Evolutionary conservation across 1,140 invertebrate genomes (phyloP).

Genomic region (Pseudachorutes palmiensis): DNA sequence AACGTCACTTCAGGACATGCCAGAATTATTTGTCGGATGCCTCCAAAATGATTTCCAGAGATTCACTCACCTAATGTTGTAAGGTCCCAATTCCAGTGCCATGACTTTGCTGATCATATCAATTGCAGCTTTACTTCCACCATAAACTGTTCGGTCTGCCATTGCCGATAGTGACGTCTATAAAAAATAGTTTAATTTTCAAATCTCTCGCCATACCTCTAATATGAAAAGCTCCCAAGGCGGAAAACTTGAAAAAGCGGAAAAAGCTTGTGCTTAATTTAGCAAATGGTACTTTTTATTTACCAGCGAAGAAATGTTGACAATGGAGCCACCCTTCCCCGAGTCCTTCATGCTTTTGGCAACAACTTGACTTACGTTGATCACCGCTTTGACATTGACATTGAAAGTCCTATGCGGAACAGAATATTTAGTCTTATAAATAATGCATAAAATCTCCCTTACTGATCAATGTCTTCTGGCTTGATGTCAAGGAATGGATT

Average conservation of each 20-base stretch:
- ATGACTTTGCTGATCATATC: conserved; percentile 58
- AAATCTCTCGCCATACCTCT: too few species aligned
- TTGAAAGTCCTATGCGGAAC: conserved; percentile 56
- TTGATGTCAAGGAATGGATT: conserved; percentile 56
- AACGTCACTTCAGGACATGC: too few species aligned
- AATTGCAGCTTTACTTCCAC: conserved; percentile 54
- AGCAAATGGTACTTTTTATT: too few species aligned
- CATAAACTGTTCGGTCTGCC: conserved; percentile 66
- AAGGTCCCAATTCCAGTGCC: conserved; percentile 74
- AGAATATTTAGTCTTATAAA: neutral
- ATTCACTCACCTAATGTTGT: conserved; percentile 72
- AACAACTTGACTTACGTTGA: conserved; percentile 74
- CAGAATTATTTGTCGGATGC: too few species aligned
- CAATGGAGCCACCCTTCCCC: conserved; percentile 67
- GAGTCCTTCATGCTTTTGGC: conserved; percentile 63
- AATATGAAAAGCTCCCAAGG: too few species aligned
- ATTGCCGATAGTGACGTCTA: conserved; percentile 55
- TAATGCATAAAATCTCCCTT: conserved; percentile 40
- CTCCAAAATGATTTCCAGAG: too few species aligned
- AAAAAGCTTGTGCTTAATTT: too few species aligned
- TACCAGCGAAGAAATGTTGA: conserved; percentile 79
- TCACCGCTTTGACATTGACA: conserved; percentile 73
- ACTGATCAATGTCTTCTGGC: conserved; percentile 62
- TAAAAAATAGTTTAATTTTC: too few species aligned
- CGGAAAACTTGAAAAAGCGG: too few species aligned